phyloP scores from a whole-genome alignment of 2,113 vertebrate genomes.

The Heterotilapia buettikoferi region DNA sequence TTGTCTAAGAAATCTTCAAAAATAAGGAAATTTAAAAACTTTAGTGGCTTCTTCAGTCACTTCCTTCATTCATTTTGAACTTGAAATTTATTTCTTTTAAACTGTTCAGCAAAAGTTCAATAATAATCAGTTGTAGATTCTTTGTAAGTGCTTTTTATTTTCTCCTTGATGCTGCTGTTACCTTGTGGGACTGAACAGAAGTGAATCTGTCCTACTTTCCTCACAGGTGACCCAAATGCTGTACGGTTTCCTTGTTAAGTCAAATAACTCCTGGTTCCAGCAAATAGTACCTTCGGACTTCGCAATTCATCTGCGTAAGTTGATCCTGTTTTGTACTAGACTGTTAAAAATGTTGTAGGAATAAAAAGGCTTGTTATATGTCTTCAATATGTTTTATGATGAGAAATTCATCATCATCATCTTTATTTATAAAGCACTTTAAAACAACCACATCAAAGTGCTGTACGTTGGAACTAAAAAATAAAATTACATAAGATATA shows the following conservation, averaged over 20 bases:
- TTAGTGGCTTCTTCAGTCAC: not conserved
- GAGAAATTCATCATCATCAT: not conserved
- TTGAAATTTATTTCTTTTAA: not conserved
- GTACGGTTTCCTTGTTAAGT: slow-evolving; percentile 82
- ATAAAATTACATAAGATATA: not conserved
- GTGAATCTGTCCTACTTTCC: not conserved
- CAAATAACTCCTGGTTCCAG: slow-evolving; percentile 92
- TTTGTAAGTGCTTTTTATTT: not conserved
- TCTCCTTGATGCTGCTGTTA: not conserved
- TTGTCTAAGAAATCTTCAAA: not conserved
- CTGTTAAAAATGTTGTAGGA: not conserved
- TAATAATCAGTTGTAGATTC: not conserved
- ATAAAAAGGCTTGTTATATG: not conserved
- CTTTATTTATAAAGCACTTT: not conserved
- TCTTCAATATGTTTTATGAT: not conserved
- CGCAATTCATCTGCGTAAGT: slow-evolving; percentile 71
- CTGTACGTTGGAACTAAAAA: not conserved
- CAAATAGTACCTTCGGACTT: slow-evolving; percentile 76
- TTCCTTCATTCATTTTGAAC: not conserved
- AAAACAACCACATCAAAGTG: not conserved
- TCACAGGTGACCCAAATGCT: slow-evolving; percentile 83
- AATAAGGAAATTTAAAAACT: not conserved
- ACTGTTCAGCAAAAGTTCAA: not conserved
- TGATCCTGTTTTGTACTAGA: not conserved
- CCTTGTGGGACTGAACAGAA: not conserved